phyloP scores from a whole-genome alignment of 2,888 invertebrate species.

The Sipha maydis region DNA sequence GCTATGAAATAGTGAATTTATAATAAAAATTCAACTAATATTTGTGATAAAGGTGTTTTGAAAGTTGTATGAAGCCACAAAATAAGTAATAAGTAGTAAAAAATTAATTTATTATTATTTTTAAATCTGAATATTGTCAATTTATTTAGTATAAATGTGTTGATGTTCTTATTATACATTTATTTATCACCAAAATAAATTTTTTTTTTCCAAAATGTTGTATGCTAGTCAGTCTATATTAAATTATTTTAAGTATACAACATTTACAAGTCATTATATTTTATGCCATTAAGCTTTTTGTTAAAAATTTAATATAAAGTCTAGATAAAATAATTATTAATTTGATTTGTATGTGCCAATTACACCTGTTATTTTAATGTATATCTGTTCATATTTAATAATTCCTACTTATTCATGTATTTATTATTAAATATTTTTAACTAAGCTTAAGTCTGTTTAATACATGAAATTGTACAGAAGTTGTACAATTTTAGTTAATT shows the following conservation, averaged over 20 bases:
- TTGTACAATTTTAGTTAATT: constrained; percentile 30
- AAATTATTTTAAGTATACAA: constrained; percentile 12
- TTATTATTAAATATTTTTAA: constrained; percentile 27
- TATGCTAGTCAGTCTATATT: neutral
- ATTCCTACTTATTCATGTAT: constrained; percentile 36
- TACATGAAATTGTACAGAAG: constrained; percentile 17
- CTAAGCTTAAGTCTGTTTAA: constrained; percentile 1
- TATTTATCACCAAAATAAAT: neutral
- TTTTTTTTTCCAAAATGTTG: neutral
- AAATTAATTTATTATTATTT: neutral
- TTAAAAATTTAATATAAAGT: constrained; percentile 17
- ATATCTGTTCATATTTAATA: constrained; percentile 18
- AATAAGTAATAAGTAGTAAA: constrained; percentile 3
- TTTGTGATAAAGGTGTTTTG: constrained; percentile 18
- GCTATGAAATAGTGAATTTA: constrained; percentile 5
- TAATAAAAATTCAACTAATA: constrained; percentile 11
- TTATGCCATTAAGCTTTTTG: constrained; percentile 13
- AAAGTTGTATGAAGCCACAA: neutral
- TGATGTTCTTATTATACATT: neutral
- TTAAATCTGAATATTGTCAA: neutral
- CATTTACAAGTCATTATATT: neutral
- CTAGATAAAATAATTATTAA: neutral
- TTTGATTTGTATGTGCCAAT: constrained; percentile 31
- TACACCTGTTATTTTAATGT: constrained; percentile 34
- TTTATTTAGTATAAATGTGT: neutral